These are phyloP conservation scores for Trichacis sp. DNA, from an alignment of 2,888 invertebrate genomes.

Conservation along the genomic window DNA sequence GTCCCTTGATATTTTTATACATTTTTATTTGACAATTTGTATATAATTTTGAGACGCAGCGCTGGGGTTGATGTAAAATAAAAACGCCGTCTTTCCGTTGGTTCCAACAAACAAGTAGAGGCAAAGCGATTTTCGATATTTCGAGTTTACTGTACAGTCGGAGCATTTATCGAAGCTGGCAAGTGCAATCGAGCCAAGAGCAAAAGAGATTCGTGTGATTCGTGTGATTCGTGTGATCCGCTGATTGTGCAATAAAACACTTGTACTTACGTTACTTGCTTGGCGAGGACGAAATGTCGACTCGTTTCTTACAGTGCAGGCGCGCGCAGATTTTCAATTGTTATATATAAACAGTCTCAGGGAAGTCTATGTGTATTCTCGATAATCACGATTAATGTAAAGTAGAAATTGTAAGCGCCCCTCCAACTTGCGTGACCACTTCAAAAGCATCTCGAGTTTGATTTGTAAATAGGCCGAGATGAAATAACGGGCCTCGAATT, in stretches of 20 bases:
- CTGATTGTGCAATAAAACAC: constrained; percentile 35
- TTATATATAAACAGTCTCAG: constrained; percentile 64
- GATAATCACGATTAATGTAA: too few species aligned
- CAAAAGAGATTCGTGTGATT: constrained; percentile 8
- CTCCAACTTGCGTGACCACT: too few species aligned
- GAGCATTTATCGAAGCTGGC: constrained; percentile 51
- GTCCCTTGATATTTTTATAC: constrained; percentile 42
- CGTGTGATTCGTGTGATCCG: constrained; percentile 9
- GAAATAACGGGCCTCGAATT: too few species aligned
- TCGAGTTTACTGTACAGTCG: constrained; percentile 23
- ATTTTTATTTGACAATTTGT: constrained; percentile 42
- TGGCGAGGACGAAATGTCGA: too few species aligned
- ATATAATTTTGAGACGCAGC: constrained; percentile 25
- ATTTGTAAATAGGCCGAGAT: too few species aligned
- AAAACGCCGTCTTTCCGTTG: not conserved
- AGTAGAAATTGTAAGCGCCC: too few species aligned
- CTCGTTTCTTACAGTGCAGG: constrained; percentile 47
- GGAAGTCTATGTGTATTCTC: constrained; percentile 64
- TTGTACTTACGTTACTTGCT: constrained; percentile 32
- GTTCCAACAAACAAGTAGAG: not conserved
- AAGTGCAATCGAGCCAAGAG: constrained; percentile 58
- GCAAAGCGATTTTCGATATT: too few species aligned
- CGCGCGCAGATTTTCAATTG: constrained; percentile 52
- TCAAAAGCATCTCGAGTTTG: too few species aligned
- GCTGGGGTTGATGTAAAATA: not conserved